Evolutionary conservation across 2,888 invertebrate genomes (phyloP).

Genomic region (Eucera pruinosa): DNA sequence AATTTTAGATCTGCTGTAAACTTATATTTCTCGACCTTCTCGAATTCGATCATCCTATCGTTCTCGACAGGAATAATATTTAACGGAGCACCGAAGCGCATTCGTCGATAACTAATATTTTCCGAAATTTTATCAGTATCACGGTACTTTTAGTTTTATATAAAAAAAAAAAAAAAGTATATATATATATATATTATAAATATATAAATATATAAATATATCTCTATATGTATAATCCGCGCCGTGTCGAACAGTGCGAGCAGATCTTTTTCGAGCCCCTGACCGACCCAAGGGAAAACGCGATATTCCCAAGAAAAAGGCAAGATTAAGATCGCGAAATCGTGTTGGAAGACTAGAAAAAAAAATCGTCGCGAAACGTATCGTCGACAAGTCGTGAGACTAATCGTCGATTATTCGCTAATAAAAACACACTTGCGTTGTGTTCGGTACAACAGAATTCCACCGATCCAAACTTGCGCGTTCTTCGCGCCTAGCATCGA

Average conservation of each 20-base stretch:
- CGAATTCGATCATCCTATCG: constrained; percentile 49
- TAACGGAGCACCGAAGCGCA: constrained; percentile 28
- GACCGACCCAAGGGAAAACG: background rate
- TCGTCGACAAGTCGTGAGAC: background rate
- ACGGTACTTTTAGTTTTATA: constrained; percentile 61
- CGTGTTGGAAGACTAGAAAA: background rate
- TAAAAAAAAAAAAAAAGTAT: constrained; percentile 15
- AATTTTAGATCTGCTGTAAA: constrained; percentile 66
- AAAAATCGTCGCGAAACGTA: background rate
- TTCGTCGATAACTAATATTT: constrained; percentile 58
- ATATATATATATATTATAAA: constrained; percentile 43
- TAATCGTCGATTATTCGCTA: background rate
- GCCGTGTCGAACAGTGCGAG: constrained; percentile 13
- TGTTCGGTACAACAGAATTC: background rate
- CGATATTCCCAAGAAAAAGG: no score
- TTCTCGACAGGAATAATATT: constrained; percentile 37
- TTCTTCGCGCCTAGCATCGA: no score
- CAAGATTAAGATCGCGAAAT: background rate
- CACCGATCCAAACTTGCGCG: background rate
- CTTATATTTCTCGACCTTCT: constrained; percentile 48
- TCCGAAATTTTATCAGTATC: constrained; percentile 69
- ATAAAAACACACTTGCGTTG: background rate
- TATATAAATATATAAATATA: constrained; percentile 47
- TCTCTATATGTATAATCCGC: constrained; percentile 43
- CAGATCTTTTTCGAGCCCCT: constrained; percentile 4